Evolutionary conservation across 2,797 vertebrate species (phyloP).

Genomic region (Neomorphus geoffroyi): DNA sequence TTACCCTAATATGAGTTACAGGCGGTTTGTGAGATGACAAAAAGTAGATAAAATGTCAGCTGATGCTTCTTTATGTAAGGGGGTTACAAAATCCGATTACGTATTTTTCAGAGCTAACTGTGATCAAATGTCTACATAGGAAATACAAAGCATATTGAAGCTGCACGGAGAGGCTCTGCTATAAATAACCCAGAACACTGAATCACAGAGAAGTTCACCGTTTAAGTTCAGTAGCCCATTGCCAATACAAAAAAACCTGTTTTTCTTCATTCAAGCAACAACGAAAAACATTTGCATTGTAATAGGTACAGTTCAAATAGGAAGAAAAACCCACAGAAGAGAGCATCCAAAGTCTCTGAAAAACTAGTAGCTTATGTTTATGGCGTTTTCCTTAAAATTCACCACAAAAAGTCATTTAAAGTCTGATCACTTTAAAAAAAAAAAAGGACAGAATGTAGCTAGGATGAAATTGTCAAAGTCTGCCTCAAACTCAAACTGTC

Average conservation of each 20-base stretch:
- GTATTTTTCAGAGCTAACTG: background rate
- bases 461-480: background rate
- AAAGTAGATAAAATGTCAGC: constrained; percentile 34
- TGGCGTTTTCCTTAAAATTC: background rate
- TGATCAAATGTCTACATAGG: constrained; percentile 3
- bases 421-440: background rate
- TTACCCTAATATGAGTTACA: background rate
- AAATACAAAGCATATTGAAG: background rate
- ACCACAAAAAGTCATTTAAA: background rate
- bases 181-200: background rate
- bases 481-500: background rate
- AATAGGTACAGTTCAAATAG: background rate
- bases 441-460: background rate
- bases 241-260: background rate
- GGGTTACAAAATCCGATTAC: constrained; percentile 31
- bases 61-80: constrained; percentile 1
- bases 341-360: background rate
- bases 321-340: background rate
- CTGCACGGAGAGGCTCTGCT: background rate
- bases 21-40: background rate
- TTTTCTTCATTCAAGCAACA: background rate
- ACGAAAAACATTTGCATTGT: background rate
- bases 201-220: background rate
- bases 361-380: background rate
- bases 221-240: background rate